A percentile compares a stretch with the other conserved stretches of the same genome.
These are phyloP conservation scores for Cyanoramphus novaezelandiae DNA, from an alignment of 2,113 vertebrate species.

Conservation along the genomic window DNA sequence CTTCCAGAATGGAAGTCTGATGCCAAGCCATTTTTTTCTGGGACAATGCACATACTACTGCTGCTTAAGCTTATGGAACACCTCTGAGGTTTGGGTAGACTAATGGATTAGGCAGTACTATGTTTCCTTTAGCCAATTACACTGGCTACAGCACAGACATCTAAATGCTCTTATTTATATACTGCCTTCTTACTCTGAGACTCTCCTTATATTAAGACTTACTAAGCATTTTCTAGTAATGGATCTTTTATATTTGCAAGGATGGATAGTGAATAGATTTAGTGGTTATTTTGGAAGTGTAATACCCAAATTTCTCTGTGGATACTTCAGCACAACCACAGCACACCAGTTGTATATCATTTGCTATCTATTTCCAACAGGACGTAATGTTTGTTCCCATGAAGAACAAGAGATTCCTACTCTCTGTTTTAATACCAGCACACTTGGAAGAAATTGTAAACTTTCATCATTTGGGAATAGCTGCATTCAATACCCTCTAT, in stretches of 20 bases:
- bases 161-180: background rate
- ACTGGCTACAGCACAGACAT: background rate
- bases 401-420: background rate
- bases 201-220: background rate
- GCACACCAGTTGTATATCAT: background rate
- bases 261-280: background rate
- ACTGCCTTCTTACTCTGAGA: background rate
- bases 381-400: background rate
- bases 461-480: background rate
- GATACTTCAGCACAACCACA: background rate
- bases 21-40: background rate
- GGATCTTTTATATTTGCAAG: background rate
- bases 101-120: background rate
- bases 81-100: background rate
- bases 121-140: background rate
- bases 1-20: background rate
- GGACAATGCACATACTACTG: background rate
- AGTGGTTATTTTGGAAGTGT: background rate
- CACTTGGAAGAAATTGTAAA: background rate
- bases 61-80: background rate
- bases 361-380: background rate
- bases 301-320: background rate
- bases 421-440: background rate
- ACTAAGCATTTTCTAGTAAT: background rate
- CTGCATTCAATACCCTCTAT: background rate